phyloP scores from a whole-genome alignment of 1,140 invertebrate genomes.

The Berghia stephanieae region DNA sequence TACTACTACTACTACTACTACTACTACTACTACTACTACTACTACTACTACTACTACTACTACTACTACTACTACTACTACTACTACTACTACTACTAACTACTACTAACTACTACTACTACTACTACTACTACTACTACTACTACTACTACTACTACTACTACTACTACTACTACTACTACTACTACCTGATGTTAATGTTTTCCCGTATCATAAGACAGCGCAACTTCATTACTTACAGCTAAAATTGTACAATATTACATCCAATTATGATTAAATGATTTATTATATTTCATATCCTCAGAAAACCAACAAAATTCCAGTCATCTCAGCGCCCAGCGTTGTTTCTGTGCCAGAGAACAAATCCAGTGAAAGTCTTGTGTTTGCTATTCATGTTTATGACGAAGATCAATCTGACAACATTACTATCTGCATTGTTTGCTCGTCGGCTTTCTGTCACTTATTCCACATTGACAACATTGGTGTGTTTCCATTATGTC shows the following conservation, averaged over 20 bases:
- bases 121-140: not conserved
- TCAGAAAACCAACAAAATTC: not conserved
- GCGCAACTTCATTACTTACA: no score
- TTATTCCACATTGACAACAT: no score
- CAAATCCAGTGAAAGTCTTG: not conserved
- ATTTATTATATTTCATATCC: no score
- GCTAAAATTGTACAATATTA: no score
- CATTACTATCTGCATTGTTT: not conserved
- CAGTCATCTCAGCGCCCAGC: not conserved
- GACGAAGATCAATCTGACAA: not conserved
- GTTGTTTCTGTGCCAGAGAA: not conserved
- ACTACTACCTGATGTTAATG: no score
- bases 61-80: not conserved
- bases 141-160: no score
- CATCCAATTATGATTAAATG: no score
- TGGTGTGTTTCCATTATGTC: no score
- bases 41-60: not conserved
- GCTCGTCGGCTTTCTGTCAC: no score
- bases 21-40: not conserved
- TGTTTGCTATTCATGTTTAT: not conserved
- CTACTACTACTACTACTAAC: not conserved
- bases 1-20: not conserved
- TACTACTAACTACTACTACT: not conserved
- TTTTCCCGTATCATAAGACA: no score
- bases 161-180: no score